These are phyloP conservation scores for Hylaeus volcanicus DNA, from an alignment of 1,140 invertebrate genomes.

Conservation along the genomic window DNA sequence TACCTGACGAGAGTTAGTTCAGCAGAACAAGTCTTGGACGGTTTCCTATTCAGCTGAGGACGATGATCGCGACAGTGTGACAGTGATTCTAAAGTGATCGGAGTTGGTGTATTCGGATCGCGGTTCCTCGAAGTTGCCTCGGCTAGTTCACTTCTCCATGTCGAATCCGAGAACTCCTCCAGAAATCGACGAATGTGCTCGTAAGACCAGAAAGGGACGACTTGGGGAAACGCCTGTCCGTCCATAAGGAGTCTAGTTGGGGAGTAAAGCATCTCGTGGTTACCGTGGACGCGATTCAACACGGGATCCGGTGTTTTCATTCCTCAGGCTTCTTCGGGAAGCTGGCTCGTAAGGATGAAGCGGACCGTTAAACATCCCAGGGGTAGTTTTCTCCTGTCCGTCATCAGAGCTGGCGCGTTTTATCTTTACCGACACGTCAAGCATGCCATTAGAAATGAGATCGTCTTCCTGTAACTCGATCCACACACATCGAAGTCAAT, in stretches of 20 bases:
- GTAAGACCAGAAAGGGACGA: background rate
- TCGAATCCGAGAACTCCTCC: too few relatives aligned
- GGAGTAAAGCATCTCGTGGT: background rate
- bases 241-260: constrained; percentile 37
- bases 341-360: constrained; percentile 55
- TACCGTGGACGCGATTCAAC: constrained; percentile 2
- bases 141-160: too few relatives aligned
- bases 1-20: background rate
- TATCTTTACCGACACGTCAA: constrained; percentile 66
- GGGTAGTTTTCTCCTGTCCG: constrained; percentile 56
- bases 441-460: constrained; percentile 64
- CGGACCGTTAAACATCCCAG: constrained; percentile 57
- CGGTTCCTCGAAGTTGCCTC: background rate
- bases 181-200: too few relatives aligned
- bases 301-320: constrained; percentile 11
- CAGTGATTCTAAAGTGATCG: constrained; percentile 16
- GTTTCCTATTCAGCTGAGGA: background rate
- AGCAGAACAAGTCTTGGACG: background rate
- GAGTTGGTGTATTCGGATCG: background rate
- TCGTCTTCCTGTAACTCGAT: constrained; percentile 60
- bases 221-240: constrained; percentile 34
- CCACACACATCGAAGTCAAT: too few relatives aligned
- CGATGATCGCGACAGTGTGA: background rate
- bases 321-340: background rate
- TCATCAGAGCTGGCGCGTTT: constrained; percentile 58